Evolutionary conservation across 2,113 vertebrate genomes (phyloP).

Genomic region (Dipodomys ordii): DNA sequence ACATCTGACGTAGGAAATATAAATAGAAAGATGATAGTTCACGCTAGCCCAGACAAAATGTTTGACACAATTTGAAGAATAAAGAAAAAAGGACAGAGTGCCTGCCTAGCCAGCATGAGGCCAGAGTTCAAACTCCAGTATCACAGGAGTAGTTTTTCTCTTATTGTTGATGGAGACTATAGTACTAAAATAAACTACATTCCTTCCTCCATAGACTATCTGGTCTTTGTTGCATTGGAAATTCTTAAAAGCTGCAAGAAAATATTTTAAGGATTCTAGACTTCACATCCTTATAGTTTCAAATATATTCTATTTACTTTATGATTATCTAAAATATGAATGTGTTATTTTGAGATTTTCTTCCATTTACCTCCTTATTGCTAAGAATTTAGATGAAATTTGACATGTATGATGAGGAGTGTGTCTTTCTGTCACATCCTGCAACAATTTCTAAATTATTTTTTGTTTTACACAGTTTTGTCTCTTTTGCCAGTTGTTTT

Average conservation of each 20-base stretch:
- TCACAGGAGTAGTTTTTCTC: too few species aligned
- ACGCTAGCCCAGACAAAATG: too few species aligned
- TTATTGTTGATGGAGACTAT: too few species aligned
- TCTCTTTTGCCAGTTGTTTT: neutral
- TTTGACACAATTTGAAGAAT: too few species aligned
- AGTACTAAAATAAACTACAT: too few species aligned
- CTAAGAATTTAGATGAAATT: neutral
- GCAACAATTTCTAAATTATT: neutral
- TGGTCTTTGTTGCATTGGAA: neutral
- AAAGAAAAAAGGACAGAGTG: too few species aligned
- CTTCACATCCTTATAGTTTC: neutral
- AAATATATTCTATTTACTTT: neutral
- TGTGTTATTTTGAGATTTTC: neutral
- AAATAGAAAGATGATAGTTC: too few species aligned
- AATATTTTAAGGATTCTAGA: neutral
- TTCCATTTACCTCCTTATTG: neutral
- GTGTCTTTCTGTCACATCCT: neutral
- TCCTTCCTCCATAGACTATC: too few species aligned
- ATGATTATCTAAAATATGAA: neutral
- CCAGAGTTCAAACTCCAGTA: too few species aligned
- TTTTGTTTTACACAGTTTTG: neutral
- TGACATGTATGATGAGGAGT: neutral
- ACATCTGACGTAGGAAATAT: too few species aligned
- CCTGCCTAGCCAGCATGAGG: too few species aligned
- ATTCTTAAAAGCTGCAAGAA: neutral